These are phyloP conservation scores for Drosophila miranda DNA, from an alignment of 1,140 invertebrate species.

Conservation along the genomic window DNA sequence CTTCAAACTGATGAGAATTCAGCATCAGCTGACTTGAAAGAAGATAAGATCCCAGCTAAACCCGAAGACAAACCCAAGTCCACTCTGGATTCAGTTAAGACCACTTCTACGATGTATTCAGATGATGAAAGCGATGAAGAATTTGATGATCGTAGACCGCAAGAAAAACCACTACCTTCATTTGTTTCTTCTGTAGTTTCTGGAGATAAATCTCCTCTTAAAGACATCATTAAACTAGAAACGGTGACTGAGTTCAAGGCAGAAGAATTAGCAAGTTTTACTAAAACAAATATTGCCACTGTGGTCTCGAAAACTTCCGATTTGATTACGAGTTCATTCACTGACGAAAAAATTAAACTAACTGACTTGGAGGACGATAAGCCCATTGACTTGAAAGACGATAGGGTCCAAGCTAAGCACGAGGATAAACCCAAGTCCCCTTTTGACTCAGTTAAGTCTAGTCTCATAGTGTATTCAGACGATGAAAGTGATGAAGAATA, in stretches of 20 bases:
- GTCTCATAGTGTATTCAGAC: neutral
- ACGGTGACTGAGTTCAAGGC: no score
- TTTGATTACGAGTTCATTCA: no score
- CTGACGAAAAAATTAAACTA: neutral
- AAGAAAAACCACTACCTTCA: no score
- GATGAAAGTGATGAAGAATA: conserved; percentile 10
- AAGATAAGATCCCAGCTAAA: conserved; percentile 2
- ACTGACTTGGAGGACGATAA: neutral
- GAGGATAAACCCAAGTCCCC: conserved; percentile 18
- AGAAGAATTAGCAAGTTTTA: no score
- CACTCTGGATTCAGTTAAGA: conserved; percentile 4
- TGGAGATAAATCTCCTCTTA: no score
- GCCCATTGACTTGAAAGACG: no score
- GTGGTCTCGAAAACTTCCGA: no score
- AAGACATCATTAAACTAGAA: no score
- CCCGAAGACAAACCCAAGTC: conserved; percentile 4
- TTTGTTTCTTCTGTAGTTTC: no score
- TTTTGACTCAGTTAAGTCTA: conserved; percentile 2
- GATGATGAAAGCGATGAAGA: neutral
- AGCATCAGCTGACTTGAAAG: neutral
- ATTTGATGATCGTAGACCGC: no score
- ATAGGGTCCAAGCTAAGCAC: neutral
- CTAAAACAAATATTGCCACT: no score
- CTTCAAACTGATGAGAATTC: neutral
- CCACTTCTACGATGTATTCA: neutral